A percentile compares a stretch with the other conserved stretches of the same genome.
phyloP scores from a whole-genome alignment of 1,140 invertebrate species.

The Aphaenogaster floridana region DNA sequence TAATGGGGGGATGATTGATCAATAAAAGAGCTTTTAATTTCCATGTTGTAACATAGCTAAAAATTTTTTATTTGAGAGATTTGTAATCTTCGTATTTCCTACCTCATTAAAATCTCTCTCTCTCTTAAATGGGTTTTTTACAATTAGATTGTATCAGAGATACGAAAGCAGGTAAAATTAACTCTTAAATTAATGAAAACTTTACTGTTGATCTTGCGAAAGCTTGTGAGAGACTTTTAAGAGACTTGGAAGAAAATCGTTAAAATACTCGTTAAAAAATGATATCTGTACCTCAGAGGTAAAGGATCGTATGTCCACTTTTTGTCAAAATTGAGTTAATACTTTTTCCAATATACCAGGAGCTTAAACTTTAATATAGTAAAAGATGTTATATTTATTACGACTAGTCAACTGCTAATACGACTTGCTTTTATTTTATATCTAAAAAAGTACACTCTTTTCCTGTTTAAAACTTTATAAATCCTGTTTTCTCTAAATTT shows the following conservation, averaged over 20 bases:
- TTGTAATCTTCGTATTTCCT: constrained; percentile 8
- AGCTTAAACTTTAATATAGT: too few relatives aligned
- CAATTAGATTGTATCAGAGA: neutral
- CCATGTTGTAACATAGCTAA: neutral
- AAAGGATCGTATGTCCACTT: too few relatives aligned
- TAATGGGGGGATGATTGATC: neutral
- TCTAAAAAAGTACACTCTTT: too few relatives aligned
- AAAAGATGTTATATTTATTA: too few relatives aligned
- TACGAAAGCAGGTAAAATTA: neutral
- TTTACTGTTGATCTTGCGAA: neutral
- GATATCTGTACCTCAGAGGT: too few relatives aligned
- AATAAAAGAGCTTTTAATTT: neutral
- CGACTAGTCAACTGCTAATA: too few relatives aligned
- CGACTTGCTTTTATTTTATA: too few relatives aligned
- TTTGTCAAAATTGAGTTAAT: too few relatives aligned
- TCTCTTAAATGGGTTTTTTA: neutral
- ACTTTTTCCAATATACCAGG: too few relatives aligned
- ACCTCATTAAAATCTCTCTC: neutral
- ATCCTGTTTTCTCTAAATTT: too few relatives aligned
- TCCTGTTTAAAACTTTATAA: too few relatives aligned
- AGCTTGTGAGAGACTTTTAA: neutral
- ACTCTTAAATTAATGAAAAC: constrained; percentile 14
- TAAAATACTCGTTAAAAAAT: neutral
- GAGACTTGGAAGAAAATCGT: neutral
- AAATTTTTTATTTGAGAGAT: constrained; percentile 3